These are phyloP conservation scores for Brachionus koreanus DNA, from an alignment of 1,140 invertebrate genomes.

Conservation along the genomic window DNA sequence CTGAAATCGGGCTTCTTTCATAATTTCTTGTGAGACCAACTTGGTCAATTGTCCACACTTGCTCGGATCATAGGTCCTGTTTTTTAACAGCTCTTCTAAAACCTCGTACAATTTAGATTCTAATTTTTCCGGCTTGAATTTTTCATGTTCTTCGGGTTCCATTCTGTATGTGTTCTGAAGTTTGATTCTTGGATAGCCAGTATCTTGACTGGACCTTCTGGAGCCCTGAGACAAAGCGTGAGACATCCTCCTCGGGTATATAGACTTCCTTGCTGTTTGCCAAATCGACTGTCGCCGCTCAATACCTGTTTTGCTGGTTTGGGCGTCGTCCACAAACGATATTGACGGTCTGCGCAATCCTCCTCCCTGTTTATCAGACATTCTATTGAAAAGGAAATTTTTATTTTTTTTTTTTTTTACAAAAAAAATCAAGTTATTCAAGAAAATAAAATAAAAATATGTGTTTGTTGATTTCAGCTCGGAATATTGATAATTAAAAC, in stretches of 20 bases:
- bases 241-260: background rate
- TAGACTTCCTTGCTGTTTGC: background rate
- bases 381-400: background rate
- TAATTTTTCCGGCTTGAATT: conserved; percentile 46
- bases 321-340: conserved; percentile 26
- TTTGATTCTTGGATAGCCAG: conserved; percentile 11
- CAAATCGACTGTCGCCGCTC: conserved; percentile 35
- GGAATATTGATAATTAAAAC: conserved; percentile 30
- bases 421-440: background rate
- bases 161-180: conserved; percentile 49
- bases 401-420: background rate
- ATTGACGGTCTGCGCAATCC: conserved; percentile 2
- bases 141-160: conserved; percentile 46
- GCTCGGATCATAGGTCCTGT: conserved; percentile 47
- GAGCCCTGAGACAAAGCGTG: conserved; percentile 8
- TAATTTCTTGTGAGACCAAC: conserved; percentile 44
- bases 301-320: background rate
- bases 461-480: background rate
- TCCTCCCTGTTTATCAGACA: background rate
- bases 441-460: background rate
- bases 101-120: conserved; percentile 48
- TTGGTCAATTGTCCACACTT: background rate
- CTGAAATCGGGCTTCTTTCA: conserved; percentile 50
- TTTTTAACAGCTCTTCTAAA: conserved; percentile 46
- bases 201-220: conserved; percentile 32